Evolutionary conservation across 2,113 vertebrate species (phyloP), one percentile per base, ranked within the genome.

Genomic region (Entomyzon cyanotis): DNA sequence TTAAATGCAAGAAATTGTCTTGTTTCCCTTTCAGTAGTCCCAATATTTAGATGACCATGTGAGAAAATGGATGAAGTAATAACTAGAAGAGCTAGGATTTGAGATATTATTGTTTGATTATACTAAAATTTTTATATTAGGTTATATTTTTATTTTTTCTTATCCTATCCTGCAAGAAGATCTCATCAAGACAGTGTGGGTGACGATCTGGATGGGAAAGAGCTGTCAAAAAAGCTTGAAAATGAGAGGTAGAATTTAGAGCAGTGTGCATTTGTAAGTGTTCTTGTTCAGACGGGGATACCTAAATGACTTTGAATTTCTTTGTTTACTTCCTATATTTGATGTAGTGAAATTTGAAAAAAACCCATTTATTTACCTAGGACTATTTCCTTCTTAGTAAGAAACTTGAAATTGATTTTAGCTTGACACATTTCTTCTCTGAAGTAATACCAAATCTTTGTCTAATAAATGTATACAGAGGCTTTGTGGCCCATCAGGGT

Each of bases 401-500:
- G 92, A 92, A 96, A 93, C 81, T 78, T 77, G 62, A 96, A 96
- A 97, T 96, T 94, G 91, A 96, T 96, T 97, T 94, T 95, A 88
- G 78, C 81, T 89, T 89, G 90, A 87, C 90, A 94, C 37, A 49
- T 95, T 95, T 87, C 94, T 93, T 96, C 74, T 91, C 89, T 87
- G 83, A 95, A 96, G 89, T 94, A 96, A 84, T 95, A 94, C 69
- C 91, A 96, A 97, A 96, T 98, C 96, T 97, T 96, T 97, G 95
- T 97, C 91, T 97, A 93, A 96, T 97, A 97, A 97, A 97, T 97
- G 94, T 94, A 92, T 93, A 95, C 63, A 97, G 93, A 96, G 94
- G 91, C 93, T 98, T 97, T 97, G 97, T 98, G 95, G 96, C 96
- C 92, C 97, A 97, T 97, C 96, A 97, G 97, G 97, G 98, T 96